phyloP scores from a whole-genome alignment of 1,140 invertebrate genomes.

The Pachyrhynchus sulphureomaculatus region DNA sequence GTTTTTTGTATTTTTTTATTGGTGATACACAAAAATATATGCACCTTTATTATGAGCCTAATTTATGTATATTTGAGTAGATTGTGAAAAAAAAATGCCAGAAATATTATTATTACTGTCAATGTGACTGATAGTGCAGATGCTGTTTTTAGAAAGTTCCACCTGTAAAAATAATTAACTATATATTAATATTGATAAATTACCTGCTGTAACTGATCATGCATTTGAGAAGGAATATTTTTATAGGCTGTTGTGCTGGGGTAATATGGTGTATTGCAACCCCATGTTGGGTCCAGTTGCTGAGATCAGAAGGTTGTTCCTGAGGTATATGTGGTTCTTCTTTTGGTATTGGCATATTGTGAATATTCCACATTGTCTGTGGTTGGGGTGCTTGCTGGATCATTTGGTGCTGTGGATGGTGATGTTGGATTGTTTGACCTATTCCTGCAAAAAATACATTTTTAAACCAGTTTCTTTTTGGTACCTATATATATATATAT shows the following conservation, averaged over 20 bases:
- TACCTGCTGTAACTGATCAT: conserved; percentile 14
- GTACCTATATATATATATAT: too few species aligned
- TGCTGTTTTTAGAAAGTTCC: too few species aligned
- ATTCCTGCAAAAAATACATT: conserved; percentile 6
- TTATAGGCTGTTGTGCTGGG: conserved; percentile 5
- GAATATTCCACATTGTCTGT: conserved; percentile 8
- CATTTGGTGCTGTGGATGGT: conserved; percentile 10
- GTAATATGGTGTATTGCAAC: conserved; percentile 6
- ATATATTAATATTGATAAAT: too few species aligned
- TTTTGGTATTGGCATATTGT: conserved; percentile 10
- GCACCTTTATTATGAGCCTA: too few species aligned
- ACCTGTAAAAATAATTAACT: too few species aligned
- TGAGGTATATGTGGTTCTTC: conserved; percentile 18
- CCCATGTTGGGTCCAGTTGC: conserved; percentile 12
- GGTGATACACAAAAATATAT: too few species aligned
- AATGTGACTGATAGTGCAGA: too few species aligned
- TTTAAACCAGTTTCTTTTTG: too few species aligned
- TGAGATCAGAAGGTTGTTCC: conserved; percentile 14
- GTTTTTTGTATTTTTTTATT: too few species aligned
- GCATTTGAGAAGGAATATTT: not conserved
- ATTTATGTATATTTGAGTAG: too few species aligned
- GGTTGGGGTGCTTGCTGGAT: not conserved
- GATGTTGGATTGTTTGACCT: conserved; percentile 21
- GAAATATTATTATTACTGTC: too few species aligned
- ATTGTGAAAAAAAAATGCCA: too few species aligned